phyloP scores from a whole-genome alignment of 2,113 vertebrate genomes.

The Bubo blakistoni region DNA sequence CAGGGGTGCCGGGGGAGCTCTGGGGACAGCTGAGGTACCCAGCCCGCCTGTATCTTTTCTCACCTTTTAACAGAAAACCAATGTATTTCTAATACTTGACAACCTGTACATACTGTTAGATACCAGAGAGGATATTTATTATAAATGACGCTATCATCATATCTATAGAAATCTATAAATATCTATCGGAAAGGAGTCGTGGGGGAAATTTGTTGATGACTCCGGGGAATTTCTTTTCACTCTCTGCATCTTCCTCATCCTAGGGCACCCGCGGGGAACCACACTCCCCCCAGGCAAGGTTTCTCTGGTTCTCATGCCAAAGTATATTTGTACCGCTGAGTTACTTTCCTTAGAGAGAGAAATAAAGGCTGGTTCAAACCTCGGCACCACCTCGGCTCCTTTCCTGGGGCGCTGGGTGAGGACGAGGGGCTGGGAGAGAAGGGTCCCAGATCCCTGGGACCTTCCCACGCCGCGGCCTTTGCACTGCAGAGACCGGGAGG shows the following conservation, averaged over 20 bases:
- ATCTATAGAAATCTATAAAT: neutral
- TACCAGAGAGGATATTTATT: conserved; percentile 16
- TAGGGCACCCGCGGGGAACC: neutral
- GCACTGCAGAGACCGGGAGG: fast-evolving
- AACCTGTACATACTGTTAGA: neutral
- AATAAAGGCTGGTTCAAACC: conserved; percentile 58
- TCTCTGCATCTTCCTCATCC: neutral
- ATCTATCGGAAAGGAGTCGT: neutral
- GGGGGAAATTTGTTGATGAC: neutral
- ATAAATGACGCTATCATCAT: neutral
- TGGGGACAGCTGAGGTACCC: neutral
- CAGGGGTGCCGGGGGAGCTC: neutral
- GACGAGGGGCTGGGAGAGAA: neutral
- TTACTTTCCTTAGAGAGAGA: conserved; percentile 15
- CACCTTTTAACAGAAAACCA: neutral
- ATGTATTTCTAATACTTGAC: conserved; percentile 8
- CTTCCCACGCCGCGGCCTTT: fast-evolving
- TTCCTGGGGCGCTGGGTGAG: neutral
- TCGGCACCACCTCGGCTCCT: neutral
- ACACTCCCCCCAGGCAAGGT: neutral
- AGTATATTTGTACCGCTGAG: conserved; percentile 41
- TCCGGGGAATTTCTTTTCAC: neutral
- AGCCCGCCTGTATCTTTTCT: neutral
- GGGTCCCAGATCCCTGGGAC: neutral
- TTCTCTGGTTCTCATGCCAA: conserved; percentile 45